phyloP scores from a whole-genome alignment of 2,888 invertebrate genomes.

The Eristalinus aeneus region DNA sequence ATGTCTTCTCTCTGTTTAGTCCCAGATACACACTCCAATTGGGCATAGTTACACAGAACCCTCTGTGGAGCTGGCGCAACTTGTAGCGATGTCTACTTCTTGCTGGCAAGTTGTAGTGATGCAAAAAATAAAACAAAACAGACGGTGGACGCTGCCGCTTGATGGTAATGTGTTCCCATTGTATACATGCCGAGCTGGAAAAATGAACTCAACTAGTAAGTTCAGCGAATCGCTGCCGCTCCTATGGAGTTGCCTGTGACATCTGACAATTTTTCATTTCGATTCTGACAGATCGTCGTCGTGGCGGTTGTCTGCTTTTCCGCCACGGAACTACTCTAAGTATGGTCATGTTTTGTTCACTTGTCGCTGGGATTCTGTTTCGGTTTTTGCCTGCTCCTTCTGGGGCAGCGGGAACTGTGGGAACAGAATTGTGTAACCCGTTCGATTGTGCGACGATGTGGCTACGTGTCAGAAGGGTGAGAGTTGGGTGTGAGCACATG shows the following conservation, averaged over 20 bases:
- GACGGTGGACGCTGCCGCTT: background rate
- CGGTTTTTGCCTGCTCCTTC: background rate
- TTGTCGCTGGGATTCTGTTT: conserved; percentile 24
- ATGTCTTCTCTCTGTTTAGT: conserved; percentile 46
- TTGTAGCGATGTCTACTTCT: background rate
- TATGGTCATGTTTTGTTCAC: conserved; percentile 48
- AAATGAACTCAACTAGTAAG: conserved; percentile 27
- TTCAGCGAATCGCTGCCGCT: background rate
- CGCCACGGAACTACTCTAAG: background rate
- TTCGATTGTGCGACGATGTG: conserved; percentile 11
- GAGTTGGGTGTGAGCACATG: background rate
- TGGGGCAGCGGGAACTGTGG: conserved; percentile 9
- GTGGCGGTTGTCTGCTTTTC: conserved; percentile 1
- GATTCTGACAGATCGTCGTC: conserved; percentile 57
- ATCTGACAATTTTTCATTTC: conserved; percentile 64
- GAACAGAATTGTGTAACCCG: conserved; percentile 26
- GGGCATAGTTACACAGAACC: conserved; percentile 15
- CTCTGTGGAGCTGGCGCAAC: background rate
- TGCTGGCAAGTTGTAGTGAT: background rate
- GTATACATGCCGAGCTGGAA: conserved; percentile 15
- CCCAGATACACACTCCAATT: conserved; percentile 21
- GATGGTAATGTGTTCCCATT: conserved; percentile 33
- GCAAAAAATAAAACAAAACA: background rate
- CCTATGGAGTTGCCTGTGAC: conserved; percentile 21
- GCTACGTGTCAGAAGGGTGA: background rate